A percentile compares a stretch with the other conserved stretches of the same genome.
Conservation (phyloP, 2,797 vertebrate genomes). For the Lagocephalus sceleratus region DNA sequence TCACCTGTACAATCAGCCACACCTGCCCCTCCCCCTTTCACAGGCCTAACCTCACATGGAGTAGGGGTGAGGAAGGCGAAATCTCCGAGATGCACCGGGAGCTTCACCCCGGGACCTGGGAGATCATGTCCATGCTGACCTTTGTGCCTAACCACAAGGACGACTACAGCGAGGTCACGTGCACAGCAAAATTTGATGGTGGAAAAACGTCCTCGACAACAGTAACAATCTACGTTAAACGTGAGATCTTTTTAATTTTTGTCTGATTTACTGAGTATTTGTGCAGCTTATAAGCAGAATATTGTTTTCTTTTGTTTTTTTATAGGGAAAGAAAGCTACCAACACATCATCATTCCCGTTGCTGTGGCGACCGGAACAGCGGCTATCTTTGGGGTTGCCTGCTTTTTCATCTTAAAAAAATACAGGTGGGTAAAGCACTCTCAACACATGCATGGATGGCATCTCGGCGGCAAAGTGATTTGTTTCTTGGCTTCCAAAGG, state of each 20-base stretch:
- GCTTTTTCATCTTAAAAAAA: conserved; percentile 58
- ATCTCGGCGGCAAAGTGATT: not conserved
- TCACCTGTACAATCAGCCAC: conserved; percentile 56
- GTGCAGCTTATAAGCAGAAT: too few species aligned
- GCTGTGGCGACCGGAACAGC: conserved; percentile 25
- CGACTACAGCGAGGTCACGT: conserved; percentile 47
- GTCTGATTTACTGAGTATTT: too few species aligned
- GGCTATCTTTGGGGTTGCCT: conserved; percentile 48
- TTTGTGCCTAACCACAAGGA: conserved; percentile 41
- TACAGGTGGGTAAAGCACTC: conserved; percentile 60
- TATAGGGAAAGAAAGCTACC: conserved; percentile 47
- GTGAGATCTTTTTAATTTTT: conserved; percentile 37
- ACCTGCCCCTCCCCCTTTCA: conserved; percentile 52
- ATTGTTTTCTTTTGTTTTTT: conserved; percentile 6
- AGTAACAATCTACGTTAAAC: conserved; percentile 50
- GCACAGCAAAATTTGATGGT: conserved; percentile 39
- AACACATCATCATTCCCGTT: conserved; percentile 66
- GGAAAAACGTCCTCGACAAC: fast-evolving
- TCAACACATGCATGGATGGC: not conserved
- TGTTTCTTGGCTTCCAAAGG: conserved; percentile 26
- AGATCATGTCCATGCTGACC: conserved; percentile 45
- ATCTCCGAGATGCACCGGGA: not conserved
- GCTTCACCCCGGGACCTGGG: conserved; percentile 36
- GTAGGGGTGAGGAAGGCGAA: not conserved
- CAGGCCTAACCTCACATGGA: conserved; percentile 58